Percentiles rank a stretch among this genome's conserved stretches.
These are phyloP conservation scores for Whitmania pigra DNA, from an alignment of 1,140 invertebrate species.

Conservation along the genomic window DNA sequence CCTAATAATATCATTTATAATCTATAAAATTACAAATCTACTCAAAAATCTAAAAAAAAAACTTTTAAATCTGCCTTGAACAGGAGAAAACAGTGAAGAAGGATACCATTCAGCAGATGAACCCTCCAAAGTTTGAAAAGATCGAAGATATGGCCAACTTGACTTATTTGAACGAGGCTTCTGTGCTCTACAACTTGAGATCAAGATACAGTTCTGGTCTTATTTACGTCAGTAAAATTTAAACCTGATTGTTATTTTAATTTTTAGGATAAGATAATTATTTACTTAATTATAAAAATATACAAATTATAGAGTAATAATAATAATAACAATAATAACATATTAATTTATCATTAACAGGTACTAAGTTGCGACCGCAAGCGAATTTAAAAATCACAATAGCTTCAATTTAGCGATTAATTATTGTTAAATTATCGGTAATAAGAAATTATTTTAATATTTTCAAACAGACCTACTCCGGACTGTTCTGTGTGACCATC, in stretches of 20 bases:
- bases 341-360: too few species aligned
- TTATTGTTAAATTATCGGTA: neutral
- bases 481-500: slow-evolving; percentile 98
- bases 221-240: slow-evolving; percentile 66
- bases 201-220: slow-evolving; percentile 90
- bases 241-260: too few species aligned
- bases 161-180: slow-evolving; percentile 99
- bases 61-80: neutral
- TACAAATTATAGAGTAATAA: too few species aligned
- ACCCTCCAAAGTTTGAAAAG: slow-evolving; percentile 99
- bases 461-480: slow-evolving; percentile 96
- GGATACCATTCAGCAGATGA: slow-evolving; percentile 91
- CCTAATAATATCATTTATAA: too few species aligned
- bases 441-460: neutral
- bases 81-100: slow-evolving; percentile 64
- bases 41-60: too few species aligned
- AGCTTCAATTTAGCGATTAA: too few species aligned
- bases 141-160: slow-evolving; percentile 99
- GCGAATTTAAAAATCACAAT: too few species aligned
- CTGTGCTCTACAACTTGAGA: slow-evolving; percentile 96
- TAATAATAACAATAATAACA: too few species aligned
- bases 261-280: too few species aligned
- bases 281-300: too few species aligned
- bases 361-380: too few species aligned
- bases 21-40: too few species aligned